These are phyloP conservation scores for Scaptodrosophila lebanonensis DNA, from an alignment of 1,140 invertebrate genomes.

Conservation along the genomic window DNA sequence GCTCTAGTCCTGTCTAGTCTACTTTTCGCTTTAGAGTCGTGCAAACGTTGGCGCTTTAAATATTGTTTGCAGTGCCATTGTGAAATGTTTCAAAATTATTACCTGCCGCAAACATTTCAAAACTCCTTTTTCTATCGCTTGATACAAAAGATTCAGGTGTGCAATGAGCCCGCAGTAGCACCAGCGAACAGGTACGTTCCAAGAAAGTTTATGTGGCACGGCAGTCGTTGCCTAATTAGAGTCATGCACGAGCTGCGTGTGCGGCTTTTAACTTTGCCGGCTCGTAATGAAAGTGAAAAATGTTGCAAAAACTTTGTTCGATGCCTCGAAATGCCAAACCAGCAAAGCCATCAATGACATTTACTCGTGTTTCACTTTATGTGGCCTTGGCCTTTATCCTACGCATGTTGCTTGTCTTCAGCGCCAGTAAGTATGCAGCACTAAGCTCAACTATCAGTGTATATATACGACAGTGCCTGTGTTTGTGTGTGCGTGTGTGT, in stretches of 20 bases:
- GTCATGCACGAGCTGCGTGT: constrained; percentile 9
- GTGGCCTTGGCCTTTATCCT: constrained; percentile 60
- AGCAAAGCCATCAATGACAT: constrained; percentile 53
- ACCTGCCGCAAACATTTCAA: constrained; percentile 50
- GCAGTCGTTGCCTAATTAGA: constrained; percentile 5
- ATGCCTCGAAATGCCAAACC: constrained; percentile 2
- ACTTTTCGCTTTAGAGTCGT: constrained; percentile 22
- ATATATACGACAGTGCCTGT: constrained; percentile 2
- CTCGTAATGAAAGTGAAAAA: constrained; percentile 57
- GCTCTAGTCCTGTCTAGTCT: constrained; percentile 52
- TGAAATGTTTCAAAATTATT: constrained; percentile 60
- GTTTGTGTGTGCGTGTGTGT: constrained; percentile 41
- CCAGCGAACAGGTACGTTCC: constrained; percentile 38
- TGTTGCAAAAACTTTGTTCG: constrained; percentile 39
- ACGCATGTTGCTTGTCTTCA: constrained; percentile 40
- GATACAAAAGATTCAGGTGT: constrained; percentile 60
- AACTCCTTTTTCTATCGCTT: constrained; percentile 58
- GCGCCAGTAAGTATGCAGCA: constrained; percentile 39
- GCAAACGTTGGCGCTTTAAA: constrained; percentile 25
- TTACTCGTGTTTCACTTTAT: constrained; percentile 33
- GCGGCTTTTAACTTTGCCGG: constrained; percentile 15
- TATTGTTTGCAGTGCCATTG: constrained; percentile 2
- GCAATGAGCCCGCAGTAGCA: constrained; percentile 47
- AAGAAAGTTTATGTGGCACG: constrained; percentile 11
- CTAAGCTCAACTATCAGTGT: constrained; percentile 6